These are phyloP conservation scores for Thaumetopoea pityocampa DNA, from an alignment of 1,140 invertebrate genomes.

Conservation along the genomic window DNA sequence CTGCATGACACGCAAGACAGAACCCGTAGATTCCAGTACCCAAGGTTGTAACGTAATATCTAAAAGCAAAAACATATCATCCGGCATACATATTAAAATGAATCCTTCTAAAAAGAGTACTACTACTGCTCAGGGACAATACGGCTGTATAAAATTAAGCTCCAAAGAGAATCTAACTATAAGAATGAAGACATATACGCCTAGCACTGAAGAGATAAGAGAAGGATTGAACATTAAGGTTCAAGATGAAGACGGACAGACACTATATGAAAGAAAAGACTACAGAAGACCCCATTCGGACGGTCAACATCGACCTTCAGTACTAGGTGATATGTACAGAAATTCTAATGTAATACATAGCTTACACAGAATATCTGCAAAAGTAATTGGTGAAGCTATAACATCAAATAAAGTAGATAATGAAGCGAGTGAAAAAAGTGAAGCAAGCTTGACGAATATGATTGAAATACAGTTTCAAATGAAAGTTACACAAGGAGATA, in stretches of 20 bases:
- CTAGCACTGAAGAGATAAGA: slow-evolving; percentile 41
- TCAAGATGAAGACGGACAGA: slow-evolving; percentile 43
- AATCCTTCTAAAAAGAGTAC: slow-evolving; percentile 15
- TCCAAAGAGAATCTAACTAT: slow-evolving; percentile 38
- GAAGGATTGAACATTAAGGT: slow-evolving; percentile 41
- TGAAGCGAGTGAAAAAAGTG: slow-evolving; percentile 25
- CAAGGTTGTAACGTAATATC: too few species aligned
- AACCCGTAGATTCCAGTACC: too few species aligned
- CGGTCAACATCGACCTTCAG: neutral
- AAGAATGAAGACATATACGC: slow-evolving; percentile 28
- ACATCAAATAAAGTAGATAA: slow-evolving; percentile 6
- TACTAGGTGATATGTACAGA: slow-evolving; percentile 34
- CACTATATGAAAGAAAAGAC: slow-evolving; percentile 44
- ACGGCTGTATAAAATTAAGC: slow-evolving; percentile 24
- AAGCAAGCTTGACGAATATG: slow-evolving; percentile 32
- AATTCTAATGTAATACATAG: slow-evolving; percentile 31
- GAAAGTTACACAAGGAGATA: slow-evolving; percentile 43
- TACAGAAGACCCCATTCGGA: slow-evolving; percentile 19
- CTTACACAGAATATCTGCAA: slow-evolving; percentile 32
- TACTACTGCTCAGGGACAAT: slow-evolving; percentile 1
- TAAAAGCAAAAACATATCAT: slow-evolving; percentile 13
- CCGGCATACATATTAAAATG: slow-evolving; percentile 30
- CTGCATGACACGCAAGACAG: too few species aligned
- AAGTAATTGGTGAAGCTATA: neutral
- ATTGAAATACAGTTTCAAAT: slow-evolving; percentile 52